Evolutionary conservation across 2,113 vertebrate species (phyloP), one percentile per base, ranked within the genome.

Genomic region (Edolisoma coerulescens): DNA sequence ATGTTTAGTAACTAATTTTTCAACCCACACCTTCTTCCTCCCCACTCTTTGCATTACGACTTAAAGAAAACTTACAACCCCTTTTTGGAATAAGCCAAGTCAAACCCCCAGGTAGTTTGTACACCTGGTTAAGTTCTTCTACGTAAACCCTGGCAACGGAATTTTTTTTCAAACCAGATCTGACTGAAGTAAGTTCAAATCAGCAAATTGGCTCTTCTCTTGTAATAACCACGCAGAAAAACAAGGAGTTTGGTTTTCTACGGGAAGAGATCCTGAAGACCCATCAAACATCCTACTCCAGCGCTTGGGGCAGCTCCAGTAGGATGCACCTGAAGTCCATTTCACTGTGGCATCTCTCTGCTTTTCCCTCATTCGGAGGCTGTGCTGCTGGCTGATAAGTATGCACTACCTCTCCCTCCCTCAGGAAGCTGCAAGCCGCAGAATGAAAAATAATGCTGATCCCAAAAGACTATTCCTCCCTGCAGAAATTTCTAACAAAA

Each of bases 401-500:
- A 57, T 68, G 77, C 30, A 17, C 19, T 16, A 49, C 41, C 28
- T 69, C 59, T 83, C 63, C 63, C 44, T 65, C 53, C 41, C 50
- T 76, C 71, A 86, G 79, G 50, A 73, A 88, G 63, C 65, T 67
- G 39, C 33, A 75, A 94, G 41, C 50, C 1, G 1, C 71, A 74
- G 76, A 61, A 64, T 20, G 39, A 83, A 94, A 90, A 82, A 83
- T 65, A 88, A 83, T 39, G 41, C 49, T 73, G 67, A 80, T 85
- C 37, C 53, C 67, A 49, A 45, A 87, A 87, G 53, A 57, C 30
- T 1, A 2, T 28, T 83, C 10, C 32, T 78, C 53, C 52, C 54
- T 67, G 49, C 54, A 94, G 85, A 90, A 60, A 88, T 56, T 87
- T 80, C 67, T 80, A 49, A 67, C 41, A 73, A n/a, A 79, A 85